Conservation (phyloP, 2,797 vertebrate genomes). For the Aldrovandia affinis region DNA sequence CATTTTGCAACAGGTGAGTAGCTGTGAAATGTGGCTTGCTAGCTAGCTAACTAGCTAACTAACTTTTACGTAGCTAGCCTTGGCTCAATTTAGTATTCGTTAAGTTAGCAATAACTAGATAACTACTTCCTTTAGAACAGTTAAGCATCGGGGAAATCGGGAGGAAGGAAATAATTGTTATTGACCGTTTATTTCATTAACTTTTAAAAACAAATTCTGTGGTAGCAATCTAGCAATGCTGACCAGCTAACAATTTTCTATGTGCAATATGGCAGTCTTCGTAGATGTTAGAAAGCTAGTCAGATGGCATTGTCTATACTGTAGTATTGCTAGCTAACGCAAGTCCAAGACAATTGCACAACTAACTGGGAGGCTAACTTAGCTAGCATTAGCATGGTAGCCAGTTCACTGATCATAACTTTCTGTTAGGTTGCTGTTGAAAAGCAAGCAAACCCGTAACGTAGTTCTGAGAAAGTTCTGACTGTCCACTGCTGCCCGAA, state of each 20-base stretch:
- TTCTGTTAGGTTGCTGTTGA: not conserved
- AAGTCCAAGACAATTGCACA: not conserved
- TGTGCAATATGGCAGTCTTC: not conserved
- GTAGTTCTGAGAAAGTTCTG: not conserved
- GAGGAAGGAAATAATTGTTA: too few relatives aligned
- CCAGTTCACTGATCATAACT: not conserved
- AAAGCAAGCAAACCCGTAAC: not conserved
- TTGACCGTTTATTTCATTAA: not conserved
- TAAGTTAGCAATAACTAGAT: not conserved
- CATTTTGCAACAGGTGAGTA: conserved; percentile 29
- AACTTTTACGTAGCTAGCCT: not conserved
- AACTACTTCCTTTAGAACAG: not conserved
- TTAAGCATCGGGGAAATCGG: not conserved
- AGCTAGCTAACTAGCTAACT: conserved; percentile 10
- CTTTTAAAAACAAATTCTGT: not conserved
- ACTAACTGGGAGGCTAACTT: not conserved
- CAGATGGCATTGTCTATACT: not conserved
- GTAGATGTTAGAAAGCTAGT: not conserved
- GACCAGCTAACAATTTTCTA: not conserved
- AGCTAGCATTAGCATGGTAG: not conserved
- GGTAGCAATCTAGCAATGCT: not conserved
- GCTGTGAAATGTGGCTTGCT: not conserved
- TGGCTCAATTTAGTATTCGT: not conserved
- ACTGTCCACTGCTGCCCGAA: not conserved
- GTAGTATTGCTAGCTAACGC: not conserved